phyloP scores from a whole-genome alignment of 1,140 invertebrate genomes.

The Calliphora vicina region DNA sequence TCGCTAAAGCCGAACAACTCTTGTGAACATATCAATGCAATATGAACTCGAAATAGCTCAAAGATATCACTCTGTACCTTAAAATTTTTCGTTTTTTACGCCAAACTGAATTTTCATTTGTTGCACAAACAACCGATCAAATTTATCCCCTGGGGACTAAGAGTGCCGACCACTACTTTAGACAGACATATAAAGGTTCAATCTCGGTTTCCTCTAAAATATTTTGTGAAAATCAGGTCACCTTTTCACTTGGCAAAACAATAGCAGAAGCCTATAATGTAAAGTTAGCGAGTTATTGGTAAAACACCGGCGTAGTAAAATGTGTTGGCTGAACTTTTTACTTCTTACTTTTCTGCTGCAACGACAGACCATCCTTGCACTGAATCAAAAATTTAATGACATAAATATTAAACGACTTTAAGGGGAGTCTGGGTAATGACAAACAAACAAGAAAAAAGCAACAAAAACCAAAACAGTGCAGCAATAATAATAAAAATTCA shows the following conservation, averaged over 20 bases:
- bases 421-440: constrained; percentile 10
- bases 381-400: constrained; percentile 34
- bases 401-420: constrained; percentile 31
- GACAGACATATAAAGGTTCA: too few species aligned
- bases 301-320: neutral
- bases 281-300: neutral
- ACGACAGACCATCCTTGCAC: neutral
- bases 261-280: neutral
- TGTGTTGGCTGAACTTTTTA: neutral
- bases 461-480: neutral
- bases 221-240: neutral
- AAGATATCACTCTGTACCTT: too few species aligned
- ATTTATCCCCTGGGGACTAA: too few species aligned
- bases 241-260: neutral
- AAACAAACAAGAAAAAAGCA: too few species aligned
- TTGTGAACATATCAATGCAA: too few species aligned
- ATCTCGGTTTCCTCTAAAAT: too few species aligned
- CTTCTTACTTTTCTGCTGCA: neutral
- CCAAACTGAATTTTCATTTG: too few species aligned
- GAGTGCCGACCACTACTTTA: too few species aligned
- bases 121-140: too few species aligned
- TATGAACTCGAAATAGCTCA: too few species aligned
- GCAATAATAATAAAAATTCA: neutral
- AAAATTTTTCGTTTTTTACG: too few species aligned
- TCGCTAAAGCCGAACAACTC: too few species aligned